phyloP scores from a whole-genome alignment of 2,113 vertebrate genomes.

The Hiodon alosoides region DNA sequence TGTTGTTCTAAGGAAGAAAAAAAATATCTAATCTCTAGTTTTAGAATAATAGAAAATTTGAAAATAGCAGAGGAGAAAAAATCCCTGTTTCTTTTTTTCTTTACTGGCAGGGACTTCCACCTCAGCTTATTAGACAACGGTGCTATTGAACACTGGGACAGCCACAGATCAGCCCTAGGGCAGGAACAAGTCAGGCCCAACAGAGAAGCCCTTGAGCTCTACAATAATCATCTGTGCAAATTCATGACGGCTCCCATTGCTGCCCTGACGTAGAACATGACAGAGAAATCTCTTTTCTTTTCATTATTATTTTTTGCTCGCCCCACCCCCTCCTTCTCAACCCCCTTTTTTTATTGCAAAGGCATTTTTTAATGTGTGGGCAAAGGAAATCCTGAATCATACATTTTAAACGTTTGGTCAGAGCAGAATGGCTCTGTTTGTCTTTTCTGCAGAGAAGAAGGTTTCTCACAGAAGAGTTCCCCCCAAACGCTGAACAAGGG shows the following conservation, averaged over 20 bases:
- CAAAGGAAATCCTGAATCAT: conserved; percentile 29
- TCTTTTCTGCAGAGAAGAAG: conserved; percentile 12
- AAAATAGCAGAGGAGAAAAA: conserved; percentile 6
- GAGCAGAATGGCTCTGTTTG: not conserved
- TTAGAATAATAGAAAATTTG: conserved; percentile 7
- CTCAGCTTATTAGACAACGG: conserved; percentile 7
- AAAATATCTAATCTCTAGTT: no score
- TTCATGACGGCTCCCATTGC: conserved; percentile 14
- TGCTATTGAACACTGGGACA: conserved; percentile 14
- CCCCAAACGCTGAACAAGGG: conserved; percentile 11
- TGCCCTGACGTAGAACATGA: conserved; percentile 21
- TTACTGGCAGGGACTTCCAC: conserved; percentile 9
- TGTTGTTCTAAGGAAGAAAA: no score
- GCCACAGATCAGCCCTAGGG: not conserved
- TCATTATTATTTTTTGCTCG: not conserved
- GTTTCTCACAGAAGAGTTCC: conserved; percentile 5
- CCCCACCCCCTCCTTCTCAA: not conserved
- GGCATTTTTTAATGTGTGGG: conserved; percentile 29
- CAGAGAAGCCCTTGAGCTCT: conserved; percentile 23
- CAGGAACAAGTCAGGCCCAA: conserved; percentile 11
- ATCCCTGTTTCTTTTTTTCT: not conserved
- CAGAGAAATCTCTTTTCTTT: conserved; percentile 19
- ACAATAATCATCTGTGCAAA: conserved; percentile 24
- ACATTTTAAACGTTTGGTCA: conserved; percentile 18
- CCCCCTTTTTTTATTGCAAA: conserved; percentile 15